Evolutionary conservation across 1,140 invertebrate genomes (phyloP).

Genomic region (Trachymyrmex septentrionalis): DNA sequence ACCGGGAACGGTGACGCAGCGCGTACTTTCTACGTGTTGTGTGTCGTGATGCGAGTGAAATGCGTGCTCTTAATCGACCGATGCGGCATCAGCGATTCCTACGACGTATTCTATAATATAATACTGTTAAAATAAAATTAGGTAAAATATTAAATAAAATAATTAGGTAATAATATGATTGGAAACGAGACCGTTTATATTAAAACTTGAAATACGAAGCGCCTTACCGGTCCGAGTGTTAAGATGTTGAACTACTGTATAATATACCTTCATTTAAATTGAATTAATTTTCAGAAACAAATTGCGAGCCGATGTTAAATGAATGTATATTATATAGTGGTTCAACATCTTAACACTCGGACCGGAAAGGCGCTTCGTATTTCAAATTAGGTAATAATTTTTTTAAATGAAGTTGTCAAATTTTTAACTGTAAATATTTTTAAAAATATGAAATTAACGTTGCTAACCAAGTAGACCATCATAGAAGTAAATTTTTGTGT

Average conservation of each 20-base stretch:
- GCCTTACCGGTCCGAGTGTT: too few relatives aligned
- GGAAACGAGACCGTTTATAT: too few relatives aligned
- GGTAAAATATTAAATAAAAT: neutral
- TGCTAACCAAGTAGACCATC: neutral
- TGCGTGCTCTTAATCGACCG: slow-evolving; percentile 9
- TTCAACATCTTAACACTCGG: too few relatives aligned
- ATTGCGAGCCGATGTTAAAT: too few relatives aligned
- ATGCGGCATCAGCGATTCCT: neutral
- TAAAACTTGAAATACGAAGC: too few relatives aligned
- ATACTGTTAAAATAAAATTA: slow-evolving; percentile 18
- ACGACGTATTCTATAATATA: neutral
- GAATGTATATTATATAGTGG: too few relatives aligned
- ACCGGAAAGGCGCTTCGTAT: too few relatives aligned
- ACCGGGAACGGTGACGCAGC: slow-evolving; percentile 27
- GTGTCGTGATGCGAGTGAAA: neutral
- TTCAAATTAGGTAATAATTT: neutral
- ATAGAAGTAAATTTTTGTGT: neutral
- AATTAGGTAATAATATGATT: too few relatives aligned
- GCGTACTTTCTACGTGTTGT: slow-evolving; percentile 4
- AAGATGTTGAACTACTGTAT: too few relatives aligned
- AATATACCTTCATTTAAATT: too few relatives aligned
- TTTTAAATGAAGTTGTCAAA: neutral
- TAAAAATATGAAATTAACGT: neutral
- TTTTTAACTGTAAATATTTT: neutral
- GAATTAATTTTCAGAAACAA: too few relatives aligned